Conservation (phyloP, 92 coral and sea anemone species). For the Parazoanthus swiftii region DNA sequence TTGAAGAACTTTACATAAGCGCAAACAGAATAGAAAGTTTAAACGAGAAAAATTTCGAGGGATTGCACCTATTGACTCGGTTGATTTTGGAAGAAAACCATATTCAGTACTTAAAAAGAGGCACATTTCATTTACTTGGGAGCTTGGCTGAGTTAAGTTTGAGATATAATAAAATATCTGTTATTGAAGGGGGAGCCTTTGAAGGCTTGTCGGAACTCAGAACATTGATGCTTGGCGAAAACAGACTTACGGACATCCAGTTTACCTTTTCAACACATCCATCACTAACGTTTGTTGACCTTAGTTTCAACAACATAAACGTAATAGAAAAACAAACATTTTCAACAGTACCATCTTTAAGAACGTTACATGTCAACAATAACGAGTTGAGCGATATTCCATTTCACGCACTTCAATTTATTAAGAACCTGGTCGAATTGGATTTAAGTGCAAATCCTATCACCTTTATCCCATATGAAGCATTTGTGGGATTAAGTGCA, state of each 20-base stretch:
- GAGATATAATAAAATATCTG: slow-evolving; percentile 45
- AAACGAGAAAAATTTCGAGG: slow-evolving; percentile 23
- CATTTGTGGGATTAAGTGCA: slow-evolving; percentile 48
- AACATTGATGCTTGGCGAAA: slow-evolving; percentile 42
- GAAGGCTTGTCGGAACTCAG: slow-evolving; percentile 50
- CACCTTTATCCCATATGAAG: slow-evolving; percentile 41
- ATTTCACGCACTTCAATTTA: slow-evolving; percentile 7
- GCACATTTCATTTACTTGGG: slow-evolving; percentile 40
- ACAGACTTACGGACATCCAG: slow-evolving; percentile 1
- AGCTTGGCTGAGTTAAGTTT: slow-evolving; percentile 45
- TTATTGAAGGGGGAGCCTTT: slow-evolving; percentile 61
- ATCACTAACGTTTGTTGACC: slow-evolving; percentile 7
- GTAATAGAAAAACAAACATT: slow-evolving; percentile 44
- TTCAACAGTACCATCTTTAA: slow-evolving; percentile 53
- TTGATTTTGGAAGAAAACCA: slow-evolving; percentile 11
- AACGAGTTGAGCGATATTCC: slow-evolving; percentile 54
- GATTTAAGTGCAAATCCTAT: slow-evolving; percentile 63
- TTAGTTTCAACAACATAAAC: slow-evolving; percentile 55
- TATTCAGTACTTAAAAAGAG: slow-evolving; percentile 22
- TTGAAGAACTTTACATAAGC: slow-evolving; percentile 21
- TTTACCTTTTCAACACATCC: slow-evolving; percentile 10
- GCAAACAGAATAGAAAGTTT: slow-evolving; percentile 23
- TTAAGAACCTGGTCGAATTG: slow-evolving; percentile 51
- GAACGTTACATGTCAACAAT: slow-evolving; percentile 44
- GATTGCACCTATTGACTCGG: slow-evolving; percentile 15